A percentile compares a stretch with the other conserved stretches of the same genome.
Evolutionary conservation across 2,797 vertebrate species (phyloP).

Genomic region (Macropus fuliginosus): DNA sequence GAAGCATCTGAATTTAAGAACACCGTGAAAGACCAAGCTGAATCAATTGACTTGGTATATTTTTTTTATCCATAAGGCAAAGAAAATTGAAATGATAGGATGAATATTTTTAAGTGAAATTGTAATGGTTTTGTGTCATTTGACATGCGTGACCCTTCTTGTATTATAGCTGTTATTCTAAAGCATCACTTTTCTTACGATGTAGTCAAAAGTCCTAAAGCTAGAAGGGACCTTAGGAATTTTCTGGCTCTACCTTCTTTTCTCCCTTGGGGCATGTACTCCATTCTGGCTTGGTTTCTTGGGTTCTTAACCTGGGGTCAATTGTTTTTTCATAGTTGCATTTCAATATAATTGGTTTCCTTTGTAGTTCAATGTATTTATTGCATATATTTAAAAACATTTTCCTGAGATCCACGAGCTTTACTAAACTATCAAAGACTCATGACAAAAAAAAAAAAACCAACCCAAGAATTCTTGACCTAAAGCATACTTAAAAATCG

Average conservation of each 20-base stretch:
- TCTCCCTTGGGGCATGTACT: not conserved
- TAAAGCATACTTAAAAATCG: not conserved
- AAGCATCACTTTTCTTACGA: too few species aligned
- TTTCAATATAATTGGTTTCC: not conserved
- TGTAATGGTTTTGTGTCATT: not conserved
- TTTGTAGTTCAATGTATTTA: not conserved
- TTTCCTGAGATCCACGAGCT: not conserved
- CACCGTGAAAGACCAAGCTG: not conserved
- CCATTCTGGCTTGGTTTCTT: not conserved
- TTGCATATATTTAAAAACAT: not conserved
- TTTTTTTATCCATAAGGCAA: not conserved
- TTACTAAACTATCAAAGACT: not conserved
- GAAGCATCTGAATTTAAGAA: not conserved
- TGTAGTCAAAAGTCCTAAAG: not conserved
- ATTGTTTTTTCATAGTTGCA: not conserved
- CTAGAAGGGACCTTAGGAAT: not conserved
- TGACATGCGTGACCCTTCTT: not conserved
- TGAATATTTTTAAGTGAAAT: not conserved
- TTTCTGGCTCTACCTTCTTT: not conserved
- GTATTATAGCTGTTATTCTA: not conserved
- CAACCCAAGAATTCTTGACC: not conserved
- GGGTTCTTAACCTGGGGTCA: not conserved
- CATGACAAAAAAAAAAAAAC: too few species aligned
- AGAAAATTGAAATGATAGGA: not conserved
- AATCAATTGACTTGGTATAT: not conserved